Conservation (phyloP, 2,113 vertebrate species). For the Cynoglossus semilaevis region DNA sequence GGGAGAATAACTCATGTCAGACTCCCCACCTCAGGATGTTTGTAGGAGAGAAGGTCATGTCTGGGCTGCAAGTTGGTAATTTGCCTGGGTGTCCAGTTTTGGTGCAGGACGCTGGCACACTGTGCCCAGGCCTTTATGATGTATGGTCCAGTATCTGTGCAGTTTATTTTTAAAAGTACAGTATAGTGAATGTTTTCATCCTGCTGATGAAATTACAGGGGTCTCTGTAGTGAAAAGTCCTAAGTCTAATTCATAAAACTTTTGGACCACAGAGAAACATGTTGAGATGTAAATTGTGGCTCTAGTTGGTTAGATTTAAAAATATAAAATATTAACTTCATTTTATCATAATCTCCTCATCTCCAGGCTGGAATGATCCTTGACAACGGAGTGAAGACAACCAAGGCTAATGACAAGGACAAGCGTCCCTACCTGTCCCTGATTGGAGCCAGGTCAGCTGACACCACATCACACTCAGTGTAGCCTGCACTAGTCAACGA, state of each 20-base stretch:
- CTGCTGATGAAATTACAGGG: background rate
- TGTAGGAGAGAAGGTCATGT: slow-evolving; percentile 14
- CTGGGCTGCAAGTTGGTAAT: slow-evolving; percentile 13
- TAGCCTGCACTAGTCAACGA: background rate
- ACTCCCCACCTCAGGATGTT: slow-evolving; percentile 17
- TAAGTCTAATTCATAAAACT: too few relatives aligned
- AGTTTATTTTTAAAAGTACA: too few relatives aligned
- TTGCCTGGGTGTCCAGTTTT: background rate
- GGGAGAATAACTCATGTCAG: slow-evolving; percentile 52
- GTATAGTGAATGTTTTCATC: background rate
- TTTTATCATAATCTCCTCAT: background rate
- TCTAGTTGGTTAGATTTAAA: background rate
- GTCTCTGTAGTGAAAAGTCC: background rate
- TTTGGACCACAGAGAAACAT: too few relatives aligned
- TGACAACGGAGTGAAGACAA: slow-evolving; percentile 95
- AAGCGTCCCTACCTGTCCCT: slow-evolving; percentile 92
- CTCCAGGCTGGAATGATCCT: slow-evolving; percentile 95
- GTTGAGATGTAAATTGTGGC: too few relatives aligned
- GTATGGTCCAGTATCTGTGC: too few relatives aligned
- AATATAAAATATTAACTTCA: too few relatives aligned
- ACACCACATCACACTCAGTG: slow-evolving; percentile 12
- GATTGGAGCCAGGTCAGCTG: slow-evolving; percentile 86
- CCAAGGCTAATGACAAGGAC: slow-evolving; percentile 88
- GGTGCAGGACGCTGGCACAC: background rate
- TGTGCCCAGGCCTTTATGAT: background rate